These are phyloP conservation scores for Ephydatia muelleri DNA, from an alignment of 37 sponge, comb jelly and placozoan genomes.

Conservation along the genomic window DNA sequence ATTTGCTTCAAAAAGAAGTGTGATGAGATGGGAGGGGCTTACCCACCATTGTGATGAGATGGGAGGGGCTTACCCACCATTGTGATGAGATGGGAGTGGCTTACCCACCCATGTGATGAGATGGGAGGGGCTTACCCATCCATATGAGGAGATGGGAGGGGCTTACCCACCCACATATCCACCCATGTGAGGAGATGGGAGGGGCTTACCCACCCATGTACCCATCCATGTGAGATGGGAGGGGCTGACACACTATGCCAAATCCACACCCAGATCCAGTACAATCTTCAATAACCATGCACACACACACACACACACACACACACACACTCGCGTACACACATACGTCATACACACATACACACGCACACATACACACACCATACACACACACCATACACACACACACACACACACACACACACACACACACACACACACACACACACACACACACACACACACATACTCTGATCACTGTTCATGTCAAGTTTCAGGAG, in stretches of 20 bases:
- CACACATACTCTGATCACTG: slow-evolving; percentile 24
- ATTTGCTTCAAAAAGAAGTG: not conserved
- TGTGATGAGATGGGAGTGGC: no score
- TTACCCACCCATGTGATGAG: not conserved
- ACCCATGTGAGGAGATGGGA: not conserved
- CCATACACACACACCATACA: slow-evolving; percentile 14
- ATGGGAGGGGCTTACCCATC: not conserved
- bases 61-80: no score
- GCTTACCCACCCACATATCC: not conserved
- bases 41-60: no score
- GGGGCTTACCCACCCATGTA: not conserved
- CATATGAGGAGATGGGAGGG: not conserved
- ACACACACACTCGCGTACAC: slow-evolving; percentile 15
- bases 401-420: slow-evolving; percentile 17
- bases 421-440: slow-evolving; percentile 14
- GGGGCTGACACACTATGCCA: no score
- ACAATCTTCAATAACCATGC: not conserved
- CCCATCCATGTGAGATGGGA: not conserved
- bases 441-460: slow-evolving; percentile 2
- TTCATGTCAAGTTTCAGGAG: slow-evolving; percentile 40
- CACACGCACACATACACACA: slow-evolving; percentile 26
- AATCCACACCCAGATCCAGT: no score
- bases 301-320: slow-evolving; percentile 19
- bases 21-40: no score
- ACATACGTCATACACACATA: no score